Conservation (phyloP, 2,888 invertebrate species). For the Drosophila recens region DNA sequence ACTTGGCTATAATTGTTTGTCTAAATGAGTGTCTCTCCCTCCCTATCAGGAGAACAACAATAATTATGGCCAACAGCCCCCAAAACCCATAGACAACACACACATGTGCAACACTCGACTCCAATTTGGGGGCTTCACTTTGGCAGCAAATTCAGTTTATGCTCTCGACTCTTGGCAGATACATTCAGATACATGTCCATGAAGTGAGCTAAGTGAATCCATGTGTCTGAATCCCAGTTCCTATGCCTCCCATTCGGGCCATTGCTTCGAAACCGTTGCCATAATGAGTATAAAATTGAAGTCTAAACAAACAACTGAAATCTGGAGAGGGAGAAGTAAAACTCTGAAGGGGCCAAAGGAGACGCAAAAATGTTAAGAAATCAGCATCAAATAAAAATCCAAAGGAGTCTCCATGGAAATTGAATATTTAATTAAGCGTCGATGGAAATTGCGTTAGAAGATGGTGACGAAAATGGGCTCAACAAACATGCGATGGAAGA, state of each 20-base stretch:
- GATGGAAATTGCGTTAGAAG: conserved; percentile 64
- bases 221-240: no score
- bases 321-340: neutral
- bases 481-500: conserved; percentile 34
- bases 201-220: conserved; percentile 32
- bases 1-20: conserved; percentile 77
- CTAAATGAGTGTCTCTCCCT: conserved; percentile 71
- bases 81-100: conserved; percentile 10
- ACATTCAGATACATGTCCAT: conserved; percentile 1
- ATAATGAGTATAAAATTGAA: conserved; percentile 79
- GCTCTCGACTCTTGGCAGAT: conserved; percentile 60
- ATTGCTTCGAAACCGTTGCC: conserved; percentile 44
- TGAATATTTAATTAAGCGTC: conserved; percentile 77
- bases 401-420: conserved; percentile 64
- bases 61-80: conserved; percentile 74
- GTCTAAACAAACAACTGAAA: conserved; percentile 69
- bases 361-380: conserved; percentile 28
- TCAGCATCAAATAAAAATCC: conserved; percentile 52
- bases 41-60: conserved; percentile 52
- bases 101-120: conserved; percentile 42
- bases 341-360: conserved; percentile 3
- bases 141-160: conserved; percentile 76
- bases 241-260: neutral
- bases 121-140: conserved; percentile 48
- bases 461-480: conserved; percentile 71